Conservation (phyloP, 2,888 invertebrate species). For the Unio pictorum region DNA sequence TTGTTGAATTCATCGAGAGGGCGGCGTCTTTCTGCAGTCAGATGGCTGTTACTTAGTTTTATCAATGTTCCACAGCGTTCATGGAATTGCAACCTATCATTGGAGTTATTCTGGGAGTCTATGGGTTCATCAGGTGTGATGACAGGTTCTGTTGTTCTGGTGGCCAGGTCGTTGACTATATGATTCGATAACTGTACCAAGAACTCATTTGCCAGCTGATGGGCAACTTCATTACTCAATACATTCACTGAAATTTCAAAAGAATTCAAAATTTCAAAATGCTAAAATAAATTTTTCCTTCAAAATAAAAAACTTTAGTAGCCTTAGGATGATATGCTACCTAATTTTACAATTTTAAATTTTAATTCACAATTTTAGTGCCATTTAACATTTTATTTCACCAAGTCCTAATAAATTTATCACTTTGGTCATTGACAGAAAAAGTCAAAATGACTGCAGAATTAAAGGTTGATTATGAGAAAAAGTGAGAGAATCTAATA, state of each 20-base stretch:
- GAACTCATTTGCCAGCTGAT: slow-evolving; percentile 65
- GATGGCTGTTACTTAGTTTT: slow-evolving; percentile 74
- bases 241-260: slow-evolving; percentile 16
- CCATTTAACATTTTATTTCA: no score
- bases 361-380: no score
- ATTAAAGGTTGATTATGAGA: no score
- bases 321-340: no score
- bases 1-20: slow-evolving; percentile 71
- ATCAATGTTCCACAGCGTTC: slow-evolving; percentile 87
- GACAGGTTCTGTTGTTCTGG: slow-evolving; percentile 41
- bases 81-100: slow-evolving; percentile 81
- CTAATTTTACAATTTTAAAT: no score
- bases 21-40: slow-evolving; percentile 66
- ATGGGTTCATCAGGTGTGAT: slow-evolving; percentile 28
- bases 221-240: slow-evolving; percentile 56
- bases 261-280: no score
- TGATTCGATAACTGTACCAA: slow-evolving; percentile 60
- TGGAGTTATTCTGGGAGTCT: slow-evolving; percentile 32
- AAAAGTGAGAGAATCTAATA: no score
- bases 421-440: no score
- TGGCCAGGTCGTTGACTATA: slow-evolving; percentile 53
- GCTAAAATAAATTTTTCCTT: no score
- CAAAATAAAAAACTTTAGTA: no score
- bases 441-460: no score
- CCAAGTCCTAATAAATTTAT: no score